Conservation (phyloP, 2,888 invertebrate genomes). For the Globia sparganii region DNA sequence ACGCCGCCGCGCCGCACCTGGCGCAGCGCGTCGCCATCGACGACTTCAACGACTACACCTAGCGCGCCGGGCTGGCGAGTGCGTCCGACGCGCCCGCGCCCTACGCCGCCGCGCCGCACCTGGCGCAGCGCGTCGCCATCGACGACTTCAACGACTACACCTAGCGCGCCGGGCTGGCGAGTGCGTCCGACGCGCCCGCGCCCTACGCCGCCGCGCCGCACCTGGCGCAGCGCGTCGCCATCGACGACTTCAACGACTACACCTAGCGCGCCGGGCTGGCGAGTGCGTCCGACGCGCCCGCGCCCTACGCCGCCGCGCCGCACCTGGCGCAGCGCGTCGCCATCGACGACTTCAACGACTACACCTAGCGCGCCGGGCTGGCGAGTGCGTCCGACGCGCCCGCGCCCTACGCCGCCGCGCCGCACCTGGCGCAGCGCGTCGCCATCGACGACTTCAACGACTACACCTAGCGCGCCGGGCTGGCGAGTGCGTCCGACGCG, state of each 20-base stretch:
- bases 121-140: not conserved
- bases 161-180: slow-evolving; percentile 91
- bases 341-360: slow-evolving; percentile 8
- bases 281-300: slow-evolving; percentile 80
- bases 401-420: slow-evolving; percentile 81
- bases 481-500: slow-evolving; percentile 81
- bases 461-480: slow-evolving; percentile 89
- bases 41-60: slow-evolving; percentile 7
- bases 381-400: slow-evolving; percentile 81
- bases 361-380: slow-evolving; percentile 90
- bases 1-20: slow-evolving; percentile 76
- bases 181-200: slow-evolving; percentile 79
- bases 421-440: slow-evolving; percentile 37
- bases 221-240: not conserved
- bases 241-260: slow-evolving; percentile 9
- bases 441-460: slow-evolving; percentile 9
- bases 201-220: slow-evolving; percentile 79
- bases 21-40: not conserved
- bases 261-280: slow-evolving; percentile 90
- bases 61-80: slow-evolving; percentile 91
- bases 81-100: slow-evolving; percentile 80
- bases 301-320: slow-evolving; percentile 80
- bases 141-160: slow-evolving; percentile 9
- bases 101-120: slow-evolving; percentile 76
- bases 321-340: slow-evolving; percentile 37